Conservation (phyloP, 2,797 vertebrate genomes). For the Crenichthys baileyi region DNA sequence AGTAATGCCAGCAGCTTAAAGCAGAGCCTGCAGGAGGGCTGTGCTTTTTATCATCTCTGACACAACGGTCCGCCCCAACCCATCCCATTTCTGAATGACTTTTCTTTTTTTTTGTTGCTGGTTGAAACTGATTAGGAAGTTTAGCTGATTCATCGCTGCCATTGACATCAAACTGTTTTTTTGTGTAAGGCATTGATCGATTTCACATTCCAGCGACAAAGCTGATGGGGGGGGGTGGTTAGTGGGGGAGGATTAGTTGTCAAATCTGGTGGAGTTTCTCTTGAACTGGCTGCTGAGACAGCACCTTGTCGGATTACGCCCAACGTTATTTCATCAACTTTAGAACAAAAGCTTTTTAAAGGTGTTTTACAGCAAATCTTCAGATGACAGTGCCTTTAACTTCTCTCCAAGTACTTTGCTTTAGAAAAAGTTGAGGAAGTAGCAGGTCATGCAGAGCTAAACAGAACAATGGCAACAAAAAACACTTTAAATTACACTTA, state of each 20-base stretch:
- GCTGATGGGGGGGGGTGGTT: neutral
- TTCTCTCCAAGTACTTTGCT: constrained; percentile 20
- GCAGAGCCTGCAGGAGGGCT: constrained; percentile 31
- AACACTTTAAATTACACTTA: constrained; percentile 50
- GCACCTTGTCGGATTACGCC: constrained; percentile 30
- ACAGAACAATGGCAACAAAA: constrained; percentile 45
- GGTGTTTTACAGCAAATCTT: constrained; percentile 24
- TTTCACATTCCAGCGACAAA: constrained; percentile 47
- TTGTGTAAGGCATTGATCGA: constrained; percentile 52
- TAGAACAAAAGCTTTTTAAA: constrained; percentile 19
- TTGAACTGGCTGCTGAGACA: constrained; percentile 41
- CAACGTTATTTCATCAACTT: constrained; percentile 42
- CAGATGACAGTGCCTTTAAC: constrained; percentile 11
- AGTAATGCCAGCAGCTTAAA: constrained; percentile 41
- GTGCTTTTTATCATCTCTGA: constrained; percentile 40
- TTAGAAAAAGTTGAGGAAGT: neutral
- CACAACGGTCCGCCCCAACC: constrained; percentile 19
- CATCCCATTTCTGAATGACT: constrained; percentile 46
- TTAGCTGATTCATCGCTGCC: constrained; percentile 60
- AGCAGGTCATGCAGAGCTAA: constrained; percentile 14
- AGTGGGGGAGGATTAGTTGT: constrained; percentile 37
- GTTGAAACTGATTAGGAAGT: constrained; percentile 45
- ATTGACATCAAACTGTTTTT: constrained; percentile 20
- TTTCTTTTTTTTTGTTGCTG: constrained; percentile 34
- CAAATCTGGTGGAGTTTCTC: constrained; percentile 35